Evolutionary conservation across 2,888 invertebrate genomes (phyloP).

Genomic region (Oscheius sp.): DNA sequence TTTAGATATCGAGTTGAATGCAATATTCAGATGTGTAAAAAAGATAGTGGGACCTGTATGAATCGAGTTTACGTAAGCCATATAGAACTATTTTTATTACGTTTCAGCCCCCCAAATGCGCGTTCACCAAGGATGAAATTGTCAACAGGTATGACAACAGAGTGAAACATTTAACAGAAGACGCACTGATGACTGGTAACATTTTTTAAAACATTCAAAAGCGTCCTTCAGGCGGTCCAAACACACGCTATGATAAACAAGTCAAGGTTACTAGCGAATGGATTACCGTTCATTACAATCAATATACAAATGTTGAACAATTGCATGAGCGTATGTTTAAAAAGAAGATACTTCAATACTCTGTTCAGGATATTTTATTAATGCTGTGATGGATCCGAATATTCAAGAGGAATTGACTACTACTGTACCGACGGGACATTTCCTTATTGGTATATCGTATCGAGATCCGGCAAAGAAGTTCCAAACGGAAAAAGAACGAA

Average conservation of each 20-base stretch:
- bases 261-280: slow-evolving; percentile 48
- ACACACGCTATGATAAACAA: slow-evolving; percentile 38
- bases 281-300: slow-evolving; percentile 48
- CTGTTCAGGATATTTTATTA: slow-evolving; percentile 44
- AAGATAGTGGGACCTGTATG: slow-evolving; percentile 34
- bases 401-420: slow-evolving; percentile 20
- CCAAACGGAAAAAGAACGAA: slow-evolving; percentile 6
- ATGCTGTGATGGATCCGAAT: slow-evolving; percentile 35
- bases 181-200: slow-evolving; percentile 17
- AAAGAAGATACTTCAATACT: not conserved
- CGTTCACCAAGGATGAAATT: slow-evolving; percentile 55
- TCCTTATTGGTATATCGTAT: slow-evolving; percentile 46
- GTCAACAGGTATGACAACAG: slow-evolving; percentile 35
- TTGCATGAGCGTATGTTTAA: slow-evolving; percentile 39
- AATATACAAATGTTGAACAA: slow-evolving; percentile 44
- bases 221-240: slow-evolving; percentile 35
- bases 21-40: slow-evolving; percentile 44
- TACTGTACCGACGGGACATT: slow-evolving; percentile 33
- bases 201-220: not conserved
- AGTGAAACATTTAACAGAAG: slow-evolving; percentile 28
- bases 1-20: slow-evolving; percentile 52
- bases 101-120: slow-evolving; percentile 55
- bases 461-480: slow-evolving; percentile 25
- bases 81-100: not conserved
- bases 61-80: slow-evolving; percentile 37